These are phyloP conservation scores for Syngnathus acus DNA, from an alignment of 2,797 vertebrate genomes.

Conservation along the genomic window DNA sequence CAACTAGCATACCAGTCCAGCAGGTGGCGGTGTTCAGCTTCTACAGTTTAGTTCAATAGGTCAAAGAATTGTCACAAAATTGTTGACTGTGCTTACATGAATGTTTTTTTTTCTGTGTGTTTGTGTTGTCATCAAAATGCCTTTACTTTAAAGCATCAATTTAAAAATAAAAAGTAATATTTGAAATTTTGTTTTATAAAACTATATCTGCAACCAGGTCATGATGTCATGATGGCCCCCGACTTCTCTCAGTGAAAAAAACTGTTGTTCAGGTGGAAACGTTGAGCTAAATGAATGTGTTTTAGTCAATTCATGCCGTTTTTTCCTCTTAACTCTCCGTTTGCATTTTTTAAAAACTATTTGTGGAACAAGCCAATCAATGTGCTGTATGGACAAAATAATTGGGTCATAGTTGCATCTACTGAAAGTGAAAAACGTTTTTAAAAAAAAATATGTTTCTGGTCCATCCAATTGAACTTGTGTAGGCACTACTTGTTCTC, in stretches of 20 bases:
- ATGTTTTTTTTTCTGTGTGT: slow-evolving; percentile 1
- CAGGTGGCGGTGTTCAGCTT: neutral
- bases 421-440: neutral
- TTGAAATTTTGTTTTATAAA: too few species aligned
- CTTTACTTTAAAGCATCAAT: neutral
- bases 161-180: neutral
- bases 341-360: neutral
- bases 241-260: neutral
- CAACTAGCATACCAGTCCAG: neutral
- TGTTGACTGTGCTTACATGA: slow-evolving; percentile 6
- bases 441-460: neutral
- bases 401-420: neutral
- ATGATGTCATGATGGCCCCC: neutral
- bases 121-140: neutral
- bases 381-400: neutral
- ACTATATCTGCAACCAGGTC: neutral
- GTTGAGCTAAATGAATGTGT: neutral
- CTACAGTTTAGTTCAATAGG: neutral
- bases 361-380: neutral
- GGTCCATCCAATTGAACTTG: neutral
- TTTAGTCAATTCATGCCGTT: neutral
- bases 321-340: neutral
- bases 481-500: neutral
- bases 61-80: slow-evolving; percentile 3
- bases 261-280: neutral